These are phyloP conservation scores for Actinostola sp. DNA, from an alignment of 92 coral and sea anemone species.

Conservation along the genomic window DNA sequence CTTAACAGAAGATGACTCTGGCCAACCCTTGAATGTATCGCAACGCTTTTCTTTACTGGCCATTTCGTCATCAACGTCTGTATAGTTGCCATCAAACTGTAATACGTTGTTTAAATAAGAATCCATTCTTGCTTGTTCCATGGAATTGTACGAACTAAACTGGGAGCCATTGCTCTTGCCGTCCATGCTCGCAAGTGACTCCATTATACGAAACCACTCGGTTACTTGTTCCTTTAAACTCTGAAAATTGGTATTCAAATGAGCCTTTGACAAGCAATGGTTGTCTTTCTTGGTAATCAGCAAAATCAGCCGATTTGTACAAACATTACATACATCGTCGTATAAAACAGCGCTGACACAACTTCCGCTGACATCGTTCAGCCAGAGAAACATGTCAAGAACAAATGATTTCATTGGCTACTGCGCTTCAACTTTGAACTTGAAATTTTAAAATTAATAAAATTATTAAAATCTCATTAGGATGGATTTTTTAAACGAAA, in stretches of 20 bases:
- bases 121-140: constrained; percentile 23
- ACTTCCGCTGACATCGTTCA: constrained; percentile 1
- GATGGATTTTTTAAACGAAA: too few species aligned
- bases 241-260: too few species aligned
- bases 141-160: constrained; percentile 24
- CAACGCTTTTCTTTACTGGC: constrained; percentile 75
- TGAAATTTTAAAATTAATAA: too few species aligned
- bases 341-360: too few species aligned
- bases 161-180: not conserved
- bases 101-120: constrained; percentile 6
- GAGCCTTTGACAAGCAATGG: too few species aligned
- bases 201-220: too few species aligned
- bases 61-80: constrained; percentile 72
- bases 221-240: too few species aligned
- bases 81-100: constrained; percentile 8
- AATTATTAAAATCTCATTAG: too few species aligned
- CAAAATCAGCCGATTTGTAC: too few species aligned
- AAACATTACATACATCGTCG: too few species aligned
- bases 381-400: constrained; percentile 2
- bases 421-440: too few species aligned
- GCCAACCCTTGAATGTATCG: constrained; percentile 74
- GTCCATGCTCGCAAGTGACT: not conserved
- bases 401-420: constrained; percentile 15
- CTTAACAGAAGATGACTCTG: constrained; percentile 57
- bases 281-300: too few species aligned